Evolutionary conservation across 2,888 invertebrate genomes (phyloP).

Genomic region (Dicranocentrus wangi): DNA sequence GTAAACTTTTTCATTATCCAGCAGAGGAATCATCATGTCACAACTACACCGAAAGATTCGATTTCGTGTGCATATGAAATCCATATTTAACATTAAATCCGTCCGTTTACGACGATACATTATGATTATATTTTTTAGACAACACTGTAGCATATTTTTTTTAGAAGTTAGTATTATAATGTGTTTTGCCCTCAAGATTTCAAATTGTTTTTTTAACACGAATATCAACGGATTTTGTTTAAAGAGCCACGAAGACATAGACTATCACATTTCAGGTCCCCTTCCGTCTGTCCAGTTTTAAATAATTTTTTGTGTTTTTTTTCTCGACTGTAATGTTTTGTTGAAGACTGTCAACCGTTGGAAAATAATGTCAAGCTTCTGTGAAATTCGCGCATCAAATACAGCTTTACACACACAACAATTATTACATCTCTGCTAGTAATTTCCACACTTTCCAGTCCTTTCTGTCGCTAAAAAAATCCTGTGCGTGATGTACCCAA

Average conservation of each 20-base stretch:
- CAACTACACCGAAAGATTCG: too few species aligned
- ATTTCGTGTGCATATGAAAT: too few species aligned
- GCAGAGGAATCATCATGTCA: too few species aligned
- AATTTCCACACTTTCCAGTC: conserved; percentile 61
- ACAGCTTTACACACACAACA: conserved; percentile 51
- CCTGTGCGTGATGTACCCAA: conserved; percentile 15
- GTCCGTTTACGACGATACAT: too few species aligned
- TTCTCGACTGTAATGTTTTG: conserved; percentile 3
- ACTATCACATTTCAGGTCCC: conserved; percentile 72
- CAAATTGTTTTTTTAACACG: conserved; percentile 23
- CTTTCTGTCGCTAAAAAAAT: conserved; percentile 8
- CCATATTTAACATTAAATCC: too few species aligned
- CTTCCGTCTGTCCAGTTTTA: conserved; percentile 63
- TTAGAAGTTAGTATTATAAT: not conserved
- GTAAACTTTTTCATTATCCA: too few species aligned
- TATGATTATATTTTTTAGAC: too few species aligned
- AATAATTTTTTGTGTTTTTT: conserved; percentile 10
- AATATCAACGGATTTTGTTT: conserved; percentile 38
- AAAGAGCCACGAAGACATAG: conserved; percentile 63
- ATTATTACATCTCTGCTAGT: conserved; percentile 60
- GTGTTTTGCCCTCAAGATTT: conserved; percentile 13
- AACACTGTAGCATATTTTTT: not conserved
- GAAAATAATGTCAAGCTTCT: conserved; percentile 53
- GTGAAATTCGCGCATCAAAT: conserved; percentile 33
- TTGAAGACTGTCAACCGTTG: conserved; percentile 60